These are phyloP conservation scores for Octonoba sinensis DNA, from an alignment of 2,888 invertebrate genomes.

Conservation along the genomic window DNA sequence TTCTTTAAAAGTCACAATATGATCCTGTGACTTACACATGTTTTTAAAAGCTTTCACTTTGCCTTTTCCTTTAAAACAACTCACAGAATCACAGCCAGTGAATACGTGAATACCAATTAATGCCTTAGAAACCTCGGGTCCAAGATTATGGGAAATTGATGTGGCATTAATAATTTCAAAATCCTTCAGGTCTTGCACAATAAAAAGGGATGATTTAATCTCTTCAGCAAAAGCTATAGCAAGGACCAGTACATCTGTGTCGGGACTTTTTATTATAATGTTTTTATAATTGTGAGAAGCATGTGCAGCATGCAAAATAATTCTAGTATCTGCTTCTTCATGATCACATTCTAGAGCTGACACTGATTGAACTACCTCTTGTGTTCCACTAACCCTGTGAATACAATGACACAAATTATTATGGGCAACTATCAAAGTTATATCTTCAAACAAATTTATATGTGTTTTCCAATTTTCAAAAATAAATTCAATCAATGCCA, in stretches of 20 bases:
- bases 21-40: neutral
- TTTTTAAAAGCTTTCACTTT: neutral
- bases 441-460: too few species aligned
- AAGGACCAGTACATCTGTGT: neutral
- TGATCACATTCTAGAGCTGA: too few species aligned
- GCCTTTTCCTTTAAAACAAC: constrained; percentile 12
- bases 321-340: too few species aligned
- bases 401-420: too few species aligned
- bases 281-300: too few species aligned
- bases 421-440: too few species aligned
- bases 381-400: too few species aligned
- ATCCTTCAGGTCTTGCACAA: neutral
- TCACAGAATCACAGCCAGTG: constrained; percentile 1
- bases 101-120: neutral
- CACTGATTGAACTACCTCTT: too few species aligned
- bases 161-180: neutral
- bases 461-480: too few species aligned
- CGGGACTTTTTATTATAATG: too few species aligned
- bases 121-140: neutral
- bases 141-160: neutral
- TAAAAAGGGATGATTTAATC: neutral
- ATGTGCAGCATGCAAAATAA: too few species aligned
- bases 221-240: neutral
- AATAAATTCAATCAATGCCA: too few species aligned
- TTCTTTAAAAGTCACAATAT: neutral